These are phyloP conservation scores for Parazoanthus darwini DNA, from an alignment of 92 coral and sea anemone genomes.

Conservation along the genomic window DNA sequence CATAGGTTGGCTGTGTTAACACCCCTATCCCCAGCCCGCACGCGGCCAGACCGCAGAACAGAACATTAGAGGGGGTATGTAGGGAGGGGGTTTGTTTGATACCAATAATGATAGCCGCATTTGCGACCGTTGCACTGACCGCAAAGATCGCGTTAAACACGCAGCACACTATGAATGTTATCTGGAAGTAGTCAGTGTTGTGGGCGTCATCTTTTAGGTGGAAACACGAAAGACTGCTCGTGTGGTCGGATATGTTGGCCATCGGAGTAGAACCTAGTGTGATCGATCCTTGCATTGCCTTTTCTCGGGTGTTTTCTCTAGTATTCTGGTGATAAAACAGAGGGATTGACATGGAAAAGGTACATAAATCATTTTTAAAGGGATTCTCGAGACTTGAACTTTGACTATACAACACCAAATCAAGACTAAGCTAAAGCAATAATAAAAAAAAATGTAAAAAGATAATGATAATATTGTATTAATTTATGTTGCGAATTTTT, in stretches of 20 bases:
- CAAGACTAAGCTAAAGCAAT: no score
- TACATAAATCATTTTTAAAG: no score
- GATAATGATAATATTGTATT: no score
- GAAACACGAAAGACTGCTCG: neutral
- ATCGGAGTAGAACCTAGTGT: neutral
- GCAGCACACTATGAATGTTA: constrained; percentile 29
- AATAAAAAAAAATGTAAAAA: no score
- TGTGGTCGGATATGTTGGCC: constrained; percentile 11
- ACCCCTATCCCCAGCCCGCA: constrained; percentile 9
- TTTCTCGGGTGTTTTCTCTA: neutral
- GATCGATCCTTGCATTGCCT: neutral
- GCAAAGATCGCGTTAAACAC: constrained; percentile 34
- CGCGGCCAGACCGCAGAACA: constrained; percentile 32
- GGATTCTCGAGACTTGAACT: no score
- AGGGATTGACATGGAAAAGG: no score
- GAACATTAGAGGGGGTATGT: constrained; percentile 34
- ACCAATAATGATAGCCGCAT: constrained; percentile 17
- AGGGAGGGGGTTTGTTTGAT: constrained; percentile 17
- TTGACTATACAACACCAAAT: no score
- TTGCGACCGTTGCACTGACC: neutral
- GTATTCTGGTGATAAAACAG: neutral
- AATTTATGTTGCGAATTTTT: no score
- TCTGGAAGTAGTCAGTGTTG: constrained; percentile 6
- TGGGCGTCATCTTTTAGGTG: neutral
- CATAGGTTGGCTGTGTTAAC: constrained; percentile 21